phyloP scores from a whole-genome alignment of 2,888 invertebrate genomes.

The Aelia acuminata region DNA sequence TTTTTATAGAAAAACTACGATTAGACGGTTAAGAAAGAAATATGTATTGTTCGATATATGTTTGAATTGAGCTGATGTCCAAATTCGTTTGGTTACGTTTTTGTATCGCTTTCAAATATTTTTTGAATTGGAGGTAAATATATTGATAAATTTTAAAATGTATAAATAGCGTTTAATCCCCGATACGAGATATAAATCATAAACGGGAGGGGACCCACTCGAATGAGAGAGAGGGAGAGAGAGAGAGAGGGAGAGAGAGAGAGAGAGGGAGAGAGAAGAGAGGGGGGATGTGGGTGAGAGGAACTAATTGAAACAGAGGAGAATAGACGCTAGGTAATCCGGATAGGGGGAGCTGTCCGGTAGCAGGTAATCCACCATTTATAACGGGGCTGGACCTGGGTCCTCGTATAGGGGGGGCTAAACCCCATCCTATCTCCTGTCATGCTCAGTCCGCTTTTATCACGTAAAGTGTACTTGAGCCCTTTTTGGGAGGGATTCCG shows the following conservation, averaged over 20 bases:
- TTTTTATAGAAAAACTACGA: too few relatives aligned
- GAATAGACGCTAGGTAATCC: neutral
- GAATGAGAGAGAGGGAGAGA: neutral
- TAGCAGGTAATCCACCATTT: slow-evolving; percentile 40
- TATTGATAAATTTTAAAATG: neutral
- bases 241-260: too few relatives aligned
- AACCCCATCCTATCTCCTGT: slow-evolving; percentile 24
- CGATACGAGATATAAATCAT: slow-evolving; percentile 14
- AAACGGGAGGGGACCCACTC: neutral
- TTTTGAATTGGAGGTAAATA: neutral
- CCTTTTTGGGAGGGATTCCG: neutral
- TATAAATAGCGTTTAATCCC: neutral
- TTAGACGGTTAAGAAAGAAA: too few relatives aligned
- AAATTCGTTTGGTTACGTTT: neutral
- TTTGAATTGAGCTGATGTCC: too few relatives aligned
- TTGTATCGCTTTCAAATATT: neutral
- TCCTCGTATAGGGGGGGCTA: neutral
- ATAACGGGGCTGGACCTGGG: neutral
- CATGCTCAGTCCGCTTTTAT: slow-evolving; percentile 19
- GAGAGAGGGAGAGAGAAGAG: too few relatives aligned
- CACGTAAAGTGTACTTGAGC: slow-evolving; percentile 20
- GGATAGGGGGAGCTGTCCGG: neutral
- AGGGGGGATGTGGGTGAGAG: too few relatives aligned
- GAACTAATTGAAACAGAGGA: slow-evolving; percentile 25
- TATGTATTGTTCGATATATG: too few relatives aligned